Percentiles rank a stretch among this genome's conserved stretches.
phyloP scores from a whole-genome alignment of 2,888 invertebrate species.

The Mechanitis mazaeus region DNA sequence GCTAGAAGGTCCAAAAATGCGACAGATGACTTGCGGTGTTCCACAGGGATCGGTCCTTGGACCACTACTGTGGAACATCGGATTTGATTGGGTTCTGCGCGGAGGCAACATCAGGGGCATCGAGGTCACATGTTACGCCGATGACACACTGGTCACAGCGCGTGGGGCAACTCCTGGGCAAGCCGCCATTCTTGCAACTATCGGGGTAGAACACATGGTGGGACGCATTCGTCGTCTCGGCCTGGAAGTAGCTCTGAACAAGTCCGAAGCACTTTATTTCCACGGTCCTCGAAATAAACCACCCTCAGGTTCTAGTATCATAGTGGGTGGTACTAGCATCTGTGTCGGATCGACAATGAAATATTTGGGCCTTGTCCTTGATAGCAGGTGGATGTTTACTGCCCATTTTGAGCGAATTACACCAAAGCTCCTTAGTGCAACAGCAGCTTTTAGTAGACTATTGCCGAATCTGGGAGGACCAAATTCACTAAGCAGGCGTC shows the following conservation, averaged over 20 bases:
- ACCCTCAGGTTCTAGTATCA: slow-evolving; percentile 2
- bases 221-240: slow-evolving; percentile 21
- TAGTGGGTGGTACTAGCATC: slow-evolving; percentile 12
- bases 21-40: background rate
- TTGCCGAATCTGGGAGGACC: no score
- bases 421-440: background rate
- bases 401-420: slow-evolving; percentile 12
- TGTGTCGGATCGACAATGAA: slow-evolving; percentile 12
- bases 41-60: background rate
- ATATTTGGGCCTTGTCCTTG: slow-evolving; percentile 20
- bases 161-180: slow-evolving; percentile 14
- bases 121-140: slow-evolving; percentile 24
- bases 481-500: no score
- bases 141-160: slow-evolving; percentile 26
- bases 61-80: no score
- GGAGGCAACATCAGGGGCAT: slow-evolving; percentile 14
- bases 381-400: slow-evolving; percentile 18
- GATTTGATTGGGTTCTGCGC: background rate
- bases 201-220: slow-evolving; percentile 7
- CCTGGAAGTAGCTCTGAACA: slow-evolving; percentile 20
- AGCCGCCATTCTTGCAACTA: slow-evolving; percentile 16
- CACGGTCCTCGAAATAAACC: slow-evolving; percentile 16
- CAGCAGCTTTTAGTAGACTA: background rate
- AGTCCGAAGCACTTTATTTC: slow-evolving; percentile 18
- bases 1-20: background rate